phyloP scores from a whole-genome alignment of 2,888 invertebrate genomes.

The Ormyrus nitidulus region DNA sequence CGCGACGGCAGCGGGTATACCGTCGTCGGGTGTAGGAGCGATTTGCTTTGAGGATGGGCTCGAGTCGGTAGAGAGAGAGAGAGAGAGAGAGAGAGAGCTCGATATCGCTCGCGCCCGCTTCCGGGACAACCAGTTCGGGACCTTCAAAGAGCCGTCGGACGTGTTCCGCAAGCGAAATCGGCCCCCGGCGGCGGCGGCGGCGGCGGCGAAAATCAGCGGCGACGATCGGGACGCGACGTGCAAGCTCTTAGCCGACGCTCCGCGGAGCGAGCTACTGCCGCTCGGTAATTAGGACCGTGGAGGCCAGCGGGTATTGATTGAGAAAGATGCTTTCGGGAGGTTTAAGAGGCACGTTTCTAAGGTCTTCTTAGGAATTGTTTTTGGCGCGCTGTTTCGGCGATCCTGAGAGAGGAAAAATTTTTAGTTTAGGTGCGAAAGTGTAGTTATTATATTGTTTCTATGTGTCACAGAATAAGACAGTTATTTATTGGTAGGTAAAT shows the following conservation, averaged over 20 bases:
- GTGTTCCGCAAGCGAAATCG: constrained; percentile 58
- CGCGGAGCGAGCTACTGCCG: neutral
- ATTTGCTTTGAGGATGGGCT: constrained; percentile 41
- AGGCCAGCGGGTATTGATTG: no score
- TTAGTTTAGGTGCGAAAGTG: no score
- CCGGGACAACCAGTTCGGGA: constrained; percentile 57
- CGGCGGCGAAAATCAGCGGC: constrained; percentile 6
- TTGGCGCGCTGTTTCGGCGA: no score
- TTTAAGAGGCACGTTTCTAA: no score
- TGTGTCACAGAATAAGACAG: no score
- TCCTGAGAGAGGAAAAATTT: no score
- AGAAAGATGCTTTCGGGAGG: no score
- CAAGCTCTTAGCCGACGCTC: neutral
- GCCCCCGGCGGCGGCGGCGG: neutral
- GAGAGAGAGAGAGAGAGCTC: neutral
- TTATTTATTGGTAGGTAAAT: no score
- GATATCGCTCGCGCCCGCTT: constrained; percentile 52
- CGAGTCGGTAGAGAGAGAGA: neutral
- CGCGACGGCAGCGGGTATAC: no score
- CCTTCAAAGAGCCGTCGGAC: constrained; percentile 59
- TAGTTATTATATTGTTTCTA: no score
- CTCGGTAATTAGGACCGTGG: no score
- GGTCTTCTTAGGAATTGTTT: no score
- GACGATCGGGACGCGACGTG: neutral
- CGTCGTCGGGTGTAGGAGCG: neutral